These are phyloP conservation scores for Temnothorax nylanderi DNA, from an alignment of 1,140 invertebrate species.

Conservation along the genomic window DNA sequence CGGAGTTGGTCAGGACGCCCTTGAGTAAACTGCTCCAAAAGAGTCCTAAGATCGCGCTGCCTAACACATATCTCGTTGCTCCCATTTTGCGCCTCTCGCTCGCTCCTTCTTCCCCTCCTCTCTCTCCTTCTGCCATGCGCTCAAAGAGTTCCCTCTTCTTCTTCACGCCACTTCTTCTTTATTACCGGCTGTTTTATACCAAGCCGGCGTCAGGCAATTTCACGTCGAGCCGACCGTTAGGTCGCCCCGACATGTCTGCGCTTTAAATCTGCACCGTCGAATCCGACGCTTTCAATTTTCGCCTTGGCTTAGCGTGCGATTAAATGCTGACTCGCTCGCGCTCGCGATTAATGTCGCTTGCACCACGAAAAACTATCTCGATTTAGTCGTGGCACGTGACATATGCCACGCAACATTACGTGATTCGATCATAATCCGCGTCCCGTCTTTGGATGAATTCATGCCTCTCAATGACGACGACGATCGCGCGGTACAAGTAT, in stretches of 20 bases:
- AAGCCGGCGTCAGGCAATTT: constrained; percentile 51
- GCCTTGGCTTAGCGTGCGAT: neutral
- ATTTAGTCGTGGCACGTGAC: constrained; percentile 17
- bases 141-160: neutral
- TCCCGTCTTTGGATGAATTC: constrained; percentile 24
- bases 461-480: constrained; percentile 8
- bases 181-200: constrained; percentile 36
- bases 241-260: constrained; percentile 66
- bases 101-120: constrained; percentile 30
- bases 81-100: constrained; percentile 77
- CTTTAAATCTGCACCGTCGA: constrained; percentile 34
- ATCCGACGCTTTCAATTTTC: constrained; percentile 30
- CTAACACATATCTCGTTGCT: constrained; percentile 79
- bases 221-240: constrained; percentile 60
- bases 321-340: constrained; percentile 26
- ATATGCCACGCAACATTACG: constrained; percentile 61
- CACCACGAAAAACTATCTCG: constrained; percentile 25
- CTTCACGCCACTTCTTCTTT: constrained; percentile 22
- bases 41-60: constrained; percentile 81
- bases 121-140: constrained; percentile 51
- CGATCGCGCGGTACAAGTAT: constrained; percentile 2
- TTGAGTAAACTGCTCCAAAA: constrained; percentile 79
- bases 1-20: constrained; percentile 80
- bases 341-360: constrained; percentile 20
- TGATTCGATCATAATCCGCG: constrained; percentile 62